These are phyloP conservation scores for Anthopleura sola DNA, from an alignment of 64 coral and sea anemone species.

Conservation along the genomic window DNA sequence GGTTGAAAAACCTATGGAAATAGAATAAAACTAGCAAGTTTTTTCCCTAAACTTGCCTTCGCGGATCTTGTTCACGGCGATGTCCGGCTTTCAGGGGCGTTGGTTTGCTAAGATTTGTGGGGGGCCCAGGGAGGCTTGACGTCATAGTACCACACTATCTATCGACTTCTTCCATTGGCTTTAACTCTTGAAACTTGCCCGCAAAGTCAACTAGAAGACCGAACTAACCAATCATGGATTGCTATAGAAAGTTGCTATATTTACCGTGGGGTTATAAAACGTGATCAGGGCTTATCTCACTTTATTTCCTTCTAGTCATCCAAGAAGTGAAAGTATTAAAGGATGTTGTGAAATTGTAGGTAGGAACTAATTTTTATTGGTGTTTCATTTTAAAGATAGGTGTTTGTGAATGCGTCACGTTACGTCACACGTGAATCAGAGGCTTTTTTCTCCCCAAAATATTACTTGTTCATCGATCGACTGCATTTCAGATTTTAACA, in stretches of 20 bases:
- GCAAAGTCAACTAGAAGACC: not conserved
- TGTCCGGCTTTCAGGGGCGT: conserved; percentile 95
- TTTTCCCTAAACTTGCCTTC: conserved; percentile 11
- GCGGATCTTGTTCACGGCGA: conserved; percentile 42
- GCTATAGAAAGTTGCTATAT: conserved; percentile 56
- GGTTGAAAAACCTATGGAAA: not conserved
- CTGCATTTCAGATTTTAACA: no score
- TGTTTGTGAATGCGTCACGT: not conserved
- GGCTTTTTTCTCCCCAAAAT: not conserved
- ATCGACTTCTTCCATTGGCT: conserved; percentile 46
- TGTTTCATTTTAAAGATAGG: not conserved
- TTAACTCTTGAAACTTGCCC: not conserved
- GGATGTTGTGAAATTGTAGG: conserved; percentile 3
- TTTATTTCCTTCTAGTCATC: not conserved
- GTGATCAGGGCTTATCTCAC: not conserved
- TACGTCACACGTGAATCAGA: not conserved
- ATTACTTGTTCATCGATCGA: no score
- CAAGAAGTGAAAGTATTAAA: conserved; percentile 1
- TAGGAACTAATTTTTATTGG: not conserved
- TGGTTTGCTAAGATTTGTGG: conserved; percentile 80
- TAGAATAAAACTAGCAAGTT: conserved; percentile 23
- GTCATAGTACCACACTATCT: conserved; percentile 47
- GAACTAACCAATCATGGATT: conserved; percentile 43
- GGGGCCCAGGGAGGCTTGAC: conserved; percentile 54
- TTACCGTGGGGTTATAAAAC: conserved; percentile 44